A percentile compares a stretch with the other conserved stretches of the same genome.
phyloP scores from a whole-genome alignment of 2,113 vertebrate species.

The Prionailurus viverrinus region DNA sequence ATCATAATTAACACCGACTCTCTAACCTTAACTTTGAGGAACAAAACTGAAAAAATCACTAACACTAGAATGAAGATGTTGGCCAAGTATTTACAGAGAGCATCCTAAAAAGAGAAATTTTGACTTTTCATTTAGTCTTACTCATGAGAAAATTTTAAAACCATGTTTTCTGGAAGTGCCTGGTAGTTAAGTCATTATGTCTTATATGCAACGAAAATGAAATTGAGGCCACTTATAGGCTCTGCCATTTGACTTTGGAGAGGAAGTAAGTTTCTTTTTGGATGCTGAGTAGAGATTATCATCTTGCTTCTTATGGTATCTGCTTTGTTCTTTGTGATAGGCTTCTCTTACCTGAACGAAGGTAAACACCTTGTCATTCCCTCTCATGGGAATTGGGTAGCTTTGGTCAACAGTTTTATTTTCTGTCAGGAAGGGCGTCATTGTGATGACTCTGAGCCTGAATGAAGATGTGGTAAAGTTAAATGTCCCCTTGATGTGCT shows the following conservation, averaged over 20 bases:
- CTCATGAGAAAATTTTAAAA: constrained; percentile 25
- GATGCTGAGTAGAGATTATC: neutral
- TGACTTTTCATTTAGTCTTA: constrained; percentile 57
- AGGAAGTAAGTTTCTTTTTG: neutral
- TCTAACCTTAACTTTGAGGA: neutral
- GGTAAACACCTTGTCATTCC: neutral
- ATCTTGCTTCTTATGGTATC: neutral
- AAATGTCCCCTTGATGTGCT: neutral
- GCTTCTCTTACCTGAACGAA: neutral
- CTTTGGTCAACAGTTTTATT: neutral
- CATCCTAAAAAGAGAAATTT: neutral
- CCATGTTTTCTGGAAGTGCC: neutral
- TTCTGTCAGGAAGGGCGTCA: neutral
- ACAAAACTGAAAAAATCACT: neutral
- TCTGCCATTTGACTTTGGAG: constrained; percentile 21
- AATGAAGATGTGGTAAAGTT: neutral
- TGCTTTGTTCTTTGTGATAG: constrained; percentile 22
- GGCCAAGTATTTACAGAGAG: neutral
- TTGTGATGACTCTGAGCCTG: neutral
- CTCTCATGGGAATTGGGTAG: neutral
- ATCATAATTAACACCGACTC: neutral
- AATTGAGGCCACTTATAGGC: neutral
- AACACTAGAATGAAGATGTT: constrained; percentile 3
- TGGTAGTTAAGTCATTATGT: neutral
- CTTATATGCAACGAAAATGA: neutral